phyloP scores from a whole-genome alignment of 2,797 vertebrate species.

The Tiaroga cobitis region DNA sequence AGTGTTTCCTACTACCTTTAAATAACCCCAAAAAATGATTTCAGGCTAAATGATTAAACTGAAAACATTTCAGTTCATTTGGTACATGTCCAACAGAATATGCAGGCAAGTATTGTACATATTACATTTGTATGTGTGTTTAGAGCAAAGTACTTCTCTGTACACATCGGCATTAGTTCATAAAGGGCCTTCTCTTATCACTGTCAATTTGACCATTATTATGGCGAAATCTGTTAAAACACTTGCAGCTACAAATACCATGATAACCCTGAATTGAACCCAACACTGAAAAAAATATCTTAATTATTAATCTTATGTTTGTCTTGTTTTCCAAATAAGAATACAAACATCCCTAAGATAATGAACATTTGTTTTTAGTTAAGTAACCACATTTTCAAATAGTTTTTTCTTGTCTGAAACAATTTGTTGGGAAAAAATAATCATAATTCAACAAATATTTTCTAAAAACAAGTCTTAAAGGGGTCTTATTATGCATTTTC shows the following conservation, averaged over 20 bases:
- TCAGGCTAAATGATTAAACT: constrained; percentile 1
- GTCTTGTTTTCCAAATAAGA: background rate
- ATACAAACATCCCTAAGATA: background rate
- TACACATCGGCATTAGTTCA: background rate
- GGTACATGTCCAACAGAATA: background rate
- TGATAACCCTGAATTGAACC: background rate
- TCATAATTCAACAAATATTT: too few relatives aligned
- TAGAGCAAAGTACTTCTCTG: background rate
- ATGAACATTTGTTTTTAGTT: background rate
- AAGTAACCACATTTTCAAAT: background rate
- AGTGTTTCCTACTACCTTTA: background rate
- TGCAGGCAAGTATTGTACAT: background rate
- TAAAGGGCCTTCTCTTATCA: background rate
- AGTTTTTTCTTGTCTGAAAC: background rate
- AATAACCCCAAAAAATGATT: background rate
- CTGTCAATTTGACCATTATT: background rate
- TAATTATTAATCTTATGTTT: background rate
- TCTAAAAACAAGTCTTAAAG: background rate
- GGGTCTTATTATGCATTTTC: too few relatives aligned
- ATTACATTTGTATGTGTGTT: background rate
- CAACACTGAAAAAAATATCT: background rate
- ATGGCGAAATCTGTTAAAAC: background rate
- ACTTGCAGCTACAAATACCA: background rate
- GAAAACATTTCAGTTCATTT: constrained; percentile 9
- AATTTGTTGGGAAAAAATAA: background rate